Percentiles rank a stretch among this genome's conserved stretches.
Conservation (phyloP, 2,797 vertebrate species). For the Micropoecilia bifurca region DNA sequence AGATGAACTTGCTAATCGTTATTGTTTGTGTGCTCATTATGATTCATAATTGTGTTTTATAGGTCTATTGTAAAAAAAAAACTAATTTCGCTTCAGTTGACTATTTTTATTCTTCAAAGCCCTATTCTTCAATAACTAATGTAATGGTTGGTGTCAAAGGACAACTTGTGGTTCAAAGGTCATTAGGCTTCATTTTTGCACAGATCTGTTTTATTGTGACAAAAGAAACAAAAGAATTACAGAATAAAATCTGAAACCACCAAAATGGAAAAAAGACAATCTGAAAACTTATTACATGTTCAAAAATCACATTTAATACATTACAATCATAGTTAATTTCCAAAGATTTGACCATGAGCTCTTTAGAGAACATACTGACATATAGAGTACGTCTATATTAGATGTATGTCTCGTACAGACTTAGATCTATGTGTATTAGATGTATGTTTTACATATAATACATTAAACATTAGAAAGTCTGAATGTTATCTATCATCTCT, state of each 20-base stretch:
- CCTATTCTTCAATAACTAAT: neutral
- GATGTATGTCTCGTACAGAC: too few relatives aligned
- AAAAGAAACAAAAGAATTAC: neutral
- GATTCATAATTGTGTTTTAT: neutral
- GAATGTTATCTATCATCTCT: neutral
- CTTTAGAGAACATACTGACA: too few relatives aligned
- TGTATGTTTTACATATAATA: too few relatives aligned
- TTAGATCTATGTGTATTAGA: too few relatives aligned
- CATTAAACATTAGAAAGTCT: neutral
- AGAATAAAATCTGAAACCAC: neutral
- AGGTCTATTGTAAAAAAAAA: neutral
- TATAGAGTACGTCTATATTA: too few relatives aligned
- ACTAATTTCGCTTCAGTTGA: neutral
- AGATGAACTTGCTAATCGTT: neutral
- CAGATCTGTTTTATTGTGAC: neutral
- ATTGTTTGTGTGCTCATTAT: neutral
- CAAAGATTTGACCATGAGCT: neutral
- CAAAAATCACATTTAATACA: neutral
- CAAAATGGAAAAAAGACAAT: neutral
- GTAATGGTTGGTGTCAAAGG: neutral
- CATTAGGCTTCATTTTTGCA: neutral
- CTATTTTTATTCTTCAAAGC: neutral
- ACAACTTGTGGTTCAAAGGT: neutral
- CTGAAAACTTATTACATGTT: neutral
- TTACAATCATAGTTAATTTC: neutral